Evolutionary conservation across 2,797 vertebrate species (phyloP), one percentile per base, ranked within the genome.

Genomic region (Jordanella pulchra): DNA sequence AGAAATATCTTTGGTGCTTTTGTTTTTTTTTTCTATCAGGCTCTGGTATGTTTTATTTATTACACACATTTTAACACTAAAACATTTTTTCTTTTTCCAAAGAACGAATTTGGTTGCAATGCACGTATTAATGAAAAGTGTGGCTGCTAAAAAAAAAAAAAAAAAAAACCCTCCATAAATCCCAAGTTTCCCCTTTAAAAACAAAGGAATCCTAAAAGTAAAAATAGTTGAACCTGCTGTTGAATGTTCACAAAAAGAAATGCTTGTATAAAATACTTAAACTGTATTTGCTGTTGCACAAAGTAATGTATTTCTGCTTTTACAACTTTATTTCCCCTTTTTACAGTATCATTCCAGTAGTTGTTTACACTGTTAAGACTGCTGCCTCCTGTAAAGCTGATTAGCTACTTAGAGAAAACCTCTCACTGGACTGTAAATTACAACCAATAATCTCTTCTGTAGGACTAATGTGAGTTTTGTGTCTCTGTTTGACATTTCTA

Each of bases 351-450:
- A 83, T 84, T 86, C 74, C 83, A 82, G 69, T 81, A 63, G 35
- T 66, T 66, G 45, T 66, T 50, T 66, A 50, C 27, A 30, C 45
- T 66, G n/a, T 65, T 47, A 44, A 63, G 60, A 42, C 35, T 63
- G 60, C 60, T 42, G 60, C 23, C 60, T 63, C 60, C 60, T 42
- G 60, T 63, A 75, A 74, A 61, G 73, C 88, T 73, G 79, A 82
- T 87, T 60, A 51, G 71, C 76, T 69, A 73, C 73, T 78, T 77
- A 68, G 73, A 75, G 65, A 44, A 76, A 63, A 79, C 67, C 35
- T 82, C 86, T 87, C 73, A 77, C 84, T 86, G 82, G 75, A 89
- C 71, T 86, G 83, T 88, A 91, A 74, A 93, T 91, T 91, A 92
- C 35, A 25, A 5, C 21, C 92, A 91, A 77, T 82, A 79, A 83